Percentiles rank a stretch among this genome's conserved stretches.
phyloP scores from a whole-genome alignment of 2,888 invertebrate genomes.

The Podotricha telesiphe region DNA sequence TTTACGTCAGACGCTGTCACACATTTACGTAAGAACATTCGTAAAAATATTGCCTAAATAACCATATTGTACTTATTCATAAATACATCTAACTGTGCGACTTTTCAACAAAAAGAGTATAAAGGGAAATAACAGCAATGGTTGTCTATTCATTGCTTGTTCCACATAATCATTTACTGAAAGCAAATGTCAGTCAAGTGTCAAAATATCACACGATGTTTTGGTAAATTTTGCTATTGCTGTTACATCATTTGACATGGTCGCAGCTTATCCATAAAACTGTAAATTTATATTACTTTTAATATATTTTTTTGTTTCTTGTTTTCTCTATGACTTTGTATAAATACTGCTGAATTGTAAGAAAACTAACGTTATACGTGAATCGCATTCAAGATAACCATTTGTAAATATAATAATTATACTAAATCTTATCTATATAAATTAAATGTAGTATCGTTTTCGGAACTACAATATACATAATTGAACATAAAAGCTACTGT shows the following conservation, averaged over 20 bases:
- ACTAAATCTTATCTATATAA: no score
- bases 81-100: conserved; percentile 29
- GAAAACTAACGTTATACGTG: no score
- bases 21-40: neutral
- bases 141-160: conserved; percentile 54
- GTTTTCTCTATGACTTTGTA: no score
- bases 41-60: conserved; percentile 6
- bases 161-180: conserved; percentile 73
- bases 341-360: no score
- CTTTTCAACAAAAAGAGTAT: conserved; percentile 24
- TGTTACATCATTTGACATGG: conserved; percentile 59
- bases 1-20: no score
- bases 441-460: neutral
- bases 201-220: conserved; percentile 68
- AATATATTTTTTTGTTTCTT: neutral
- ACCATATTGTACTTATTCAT: conserved; percentile 30
- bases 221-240: conserved; percentile 67
- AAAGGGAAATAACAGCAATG: conserved; percentile 28
- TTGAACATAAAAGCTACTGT: conserved; percentile 63
- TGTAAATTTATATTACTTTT: neutral
- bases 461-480: neutral
- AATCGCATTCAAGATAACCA: no score
- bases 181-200: conserved; percentile 80
- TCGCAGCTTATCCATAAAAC: conserved; percentile 44
- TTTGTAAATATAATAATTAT: no score